Conservation (phyloP, 2,888 invertebrate species). For the Megaustenia siamemsis region DNA sequence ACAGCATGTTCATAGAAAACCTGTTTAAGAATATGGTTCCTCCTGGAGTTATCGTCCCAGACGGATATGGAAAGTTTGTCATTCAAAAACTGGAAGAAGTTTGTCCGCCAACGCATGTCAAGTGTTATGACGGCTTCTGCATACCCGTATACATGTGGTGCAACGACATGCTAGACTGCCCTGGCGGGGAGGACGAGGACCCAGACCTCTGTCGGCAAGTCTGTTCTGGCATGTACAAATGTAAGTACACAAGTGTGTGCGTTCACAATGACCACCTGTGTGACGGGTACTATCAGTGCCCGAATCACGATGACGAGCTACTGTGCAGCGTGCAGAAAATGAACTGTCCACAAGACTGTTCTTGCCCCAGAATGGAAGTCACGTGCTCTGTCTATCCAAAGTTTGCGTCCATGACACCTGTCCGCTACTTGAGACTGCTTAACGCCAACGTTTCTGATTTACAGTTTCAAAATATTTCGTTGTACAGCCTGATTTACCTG, state of each 20-base stretch:
- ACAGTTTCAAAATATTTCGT: neutral
- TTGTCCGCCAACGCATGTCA: slow-evolving; percentile 44
- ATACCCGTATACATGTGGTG: slow-evolving; percentile 54
- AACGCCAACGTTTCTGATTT: slow-evolving; percentile 1
- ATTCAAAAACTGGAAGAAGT: neutral
- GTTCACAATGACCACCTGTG: slow-evolving; percentile 51
- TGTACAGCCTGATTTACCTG: slow-evolving; percentile 40
- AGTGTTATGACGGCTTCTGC: slow-evolving; percentile 49
- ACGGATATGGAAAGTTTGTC: slow-evolving; percentile 55
- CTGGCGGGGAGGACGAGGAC: slow-evolving; percentile 47
- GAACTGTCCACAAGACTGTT: slow-evolving; percentile 47
- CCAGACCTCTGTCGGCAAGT: slow-evolving; percentile 15
- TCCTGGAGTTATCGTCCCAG: slow-evolving; percentile 51
- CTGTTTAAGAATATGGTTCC: neutral
- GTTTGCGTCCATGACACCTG: slow-evolving; percentile 19
- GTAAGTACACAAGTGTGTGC: slow-evolving; percentile 47
- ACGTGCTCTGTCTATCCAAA: slow-evolving; percentile 36
- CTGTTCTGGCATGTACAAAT: slow-evolving; percentile 52
- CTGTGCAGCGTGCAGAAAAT: slow-evolving; percentile 42
- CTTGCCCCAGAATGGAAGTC: slow-evolving; percentile 47
- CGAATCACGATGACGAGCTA: slow-evolving; percentile 53
- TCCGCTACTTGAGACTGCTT: slow-evolving; percentile 15
- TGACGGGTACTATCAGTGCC: slow-evolving; percentile 55
- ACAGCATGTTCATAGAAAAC: neutral
- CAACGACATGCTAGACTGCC: slow-evolving; percentile 50